Evolutionary conservation across 2,113 vertebrate genomes (phyloP), one percentile per base, ranked within the genome.

Genomic region (Ptychochromis oligacanthus): DNA sequence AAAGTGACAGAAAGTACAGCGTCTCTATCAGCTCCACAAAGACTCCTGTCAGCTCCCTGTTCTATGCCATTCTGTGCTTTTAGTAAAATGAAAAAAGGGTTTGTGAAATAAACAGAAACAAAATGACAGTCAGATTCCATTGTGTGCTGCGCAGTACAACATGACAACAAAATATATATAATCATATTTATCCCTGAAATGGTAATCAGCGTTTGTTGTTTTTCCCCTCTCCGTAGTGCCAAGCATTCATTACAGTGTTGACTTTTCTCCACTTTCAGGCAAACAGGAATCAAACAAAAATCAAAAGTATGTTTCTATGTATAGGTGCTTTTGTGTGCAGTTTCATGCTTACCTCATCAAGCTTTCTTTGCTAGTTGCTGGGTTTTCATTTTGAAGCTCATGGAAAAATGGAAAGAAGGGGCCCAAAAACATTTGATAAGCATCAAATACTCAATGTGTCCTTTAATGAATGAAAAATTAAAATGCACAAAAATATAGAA

Each of bases 71-170:
- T 55, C 46, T 26, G 24, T 78, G 78, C 70, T 82, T 62, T 82
- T 58, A 78, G 80, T 65, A 78, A 80, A 80, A 62, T 82, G 52
- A 55, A 78, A 77, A 72, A 59, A 62, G 49, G 34, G 81, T 83
- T 81, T 34, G 1, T 12, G 13, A 59, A 26, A 61, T 31, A 75
- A 62, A 77, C 74, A 24, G 18, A 75, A 18, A 55, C 43, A 7
- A 75, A 75, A n/a, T 80, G 82, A 61, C n/a, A n/a, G n/a, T n/a
- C 49, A 56, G 62, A 62, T 72, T 75, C 46, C 26, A 72, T 36
- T 79, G 55, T 61, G 22, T 24, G 38, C 46, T 60, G 28, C 36
- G 58, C 7, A 8, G 52, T 59, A 22, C 22, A 26, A 74, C 40
- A 14, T 79, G 77, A 84, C 49, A 79, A 49, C 64, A 75, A 54